phyloP scores from a whole-genome alignment of 2,888 invertebrate species.

The Epinotia demarniana region DNA sequence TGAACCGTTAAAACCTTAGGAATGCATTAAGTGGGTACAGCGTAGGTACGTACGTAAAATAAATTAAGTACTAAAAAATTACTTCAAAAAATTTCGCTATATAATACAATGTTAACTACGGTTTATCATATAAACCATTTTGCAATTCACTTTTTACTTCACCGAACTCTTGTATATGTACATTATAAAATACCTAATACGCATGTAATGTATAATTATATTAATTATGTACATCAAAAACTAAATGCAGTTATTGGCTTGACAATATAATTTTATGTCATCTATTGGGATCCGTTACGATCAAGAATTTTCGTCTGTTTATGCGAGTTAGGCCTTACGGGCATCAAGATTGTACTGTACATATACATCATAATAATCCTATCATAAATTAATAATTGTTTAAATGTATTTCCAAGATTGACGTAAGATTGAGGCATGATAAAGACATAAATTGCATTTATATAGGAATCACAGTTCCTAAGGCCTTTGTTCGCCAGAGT shows the following conservation, averaged over 20 bases:
- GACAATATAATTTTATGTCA: constrained; percentile 42
- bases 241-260: constrained; percentile 67
- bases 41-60: constrained; percentile 67
- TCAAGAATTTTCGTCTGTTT: background rate
- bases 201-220: constrained; percentile 66
- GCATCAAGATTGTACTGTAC: background rate
- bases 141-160: constrained; percentile 44
- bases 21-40: constrained; percentile 77
- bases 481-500: constrained; percentile 7
- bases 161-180: constrained; percentile 46
- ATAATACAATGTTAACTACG: constrained; percentile 66
- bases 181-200: constrained; percentile 49
- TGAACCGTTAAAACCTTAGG: constrained; percentile 77
- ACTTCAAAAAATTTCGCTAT: constrained; percentile 67
- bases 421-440: background rate
- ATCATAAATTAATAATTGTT: background rate
- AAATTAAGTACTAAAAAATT: constrained; percentile 80
- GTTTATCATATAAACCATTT: constrained; percentile 79
- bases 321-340: constrained; percentile 1
- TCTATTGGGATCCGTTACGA: background rate
- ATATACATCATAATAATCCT: background rate
- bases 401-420: background rate
- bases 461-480: constrained; percentile 12
- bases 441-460: constrained; percentile 10
- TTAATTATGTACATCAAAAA: constrained; percentile 58